Percentiles rank a stretch among this genome's conserved stretches.
Conservation (phyloP, 2,797 vertebrate genomes). For the Loriculus beryllinus region DNA sequence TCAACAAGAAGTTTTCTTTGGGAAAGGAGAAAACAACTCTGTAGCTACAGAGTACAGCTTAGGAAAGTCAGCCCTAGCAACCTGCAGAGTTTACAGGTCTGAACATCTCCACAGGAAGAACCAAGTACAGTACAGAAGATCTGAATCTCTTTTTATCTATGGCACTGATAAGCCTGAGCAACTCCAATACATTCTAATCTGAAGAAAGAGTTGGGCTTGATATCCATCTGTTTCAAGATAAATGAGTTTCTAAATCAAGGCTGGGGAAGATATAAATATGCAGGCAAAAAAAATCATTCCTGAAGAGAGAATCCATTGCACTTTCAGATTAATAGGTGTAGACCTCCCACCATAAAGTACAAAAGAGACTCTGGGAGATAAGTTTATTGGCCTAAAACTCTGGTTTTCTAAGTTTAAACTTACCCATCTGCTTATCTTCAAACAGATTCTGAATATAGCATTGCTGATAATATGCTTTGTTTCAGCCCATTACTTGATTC, state of each 20-base stretch:
- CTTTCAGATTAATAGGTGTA: background rate
- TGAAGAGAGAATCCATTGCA: background rate
- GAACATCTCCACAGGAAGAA: background rate
- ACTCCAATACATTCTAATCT: background rate
- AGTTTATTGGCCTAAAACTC: background rate
- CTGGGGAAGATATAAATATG: background rate
- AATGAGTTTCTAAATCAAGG: background rate
- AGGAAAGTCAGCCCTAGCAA: background rate
- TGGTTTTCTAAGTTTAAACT: background rate
- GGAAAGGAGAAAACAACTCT: background rate
- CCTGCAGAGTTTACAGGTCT: background rate
- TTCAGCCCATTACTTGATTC: slow-evolving; percentile 19
- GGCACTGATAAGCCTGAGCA: background rate
- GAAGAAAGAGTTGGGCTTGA: background rate
- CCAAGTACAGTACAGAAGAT: background rate
- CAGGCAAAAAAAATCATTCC: background rate
- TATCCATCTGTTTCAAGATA: background rate
- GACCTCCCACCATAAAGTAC: background rate
- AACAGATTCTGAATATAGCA: background rate
- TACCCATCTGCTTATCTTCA: slow-evolving; percentile 25
- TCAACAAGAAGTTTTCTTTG: background rate
- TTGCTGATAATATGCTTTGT: background rate
- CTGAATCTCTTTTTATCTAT: background rate
- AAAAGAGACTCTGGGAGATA: background rate
- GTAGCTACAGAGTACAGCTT: background rate